phyloP scores from a whole-genome alignment of 2,113 vertebrate species.

The Chionomys nivalis region DNA sequence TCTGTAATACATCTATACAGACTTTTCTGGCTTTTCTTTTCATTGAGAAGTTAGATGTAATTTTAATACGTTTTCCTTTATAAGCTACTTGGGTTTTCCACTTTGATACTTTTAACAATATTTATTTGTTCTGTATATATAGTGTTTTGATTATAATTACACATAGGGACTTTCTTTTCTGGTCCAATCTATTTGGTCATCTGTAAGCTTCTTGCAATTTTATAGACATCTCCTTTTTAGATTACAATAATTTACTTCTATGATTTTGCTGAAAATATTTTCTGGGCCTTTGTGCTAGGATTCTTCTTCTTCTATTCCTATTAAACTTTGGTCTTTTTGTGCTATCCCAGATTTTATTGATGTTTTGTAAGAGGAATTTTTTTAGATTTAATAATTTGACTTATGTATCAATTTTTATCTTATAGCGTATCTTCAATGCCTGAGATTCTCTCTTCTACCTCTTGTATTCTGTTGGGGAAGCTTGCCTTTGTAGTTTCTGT shows the following conservation, averaged over 20 bases:
- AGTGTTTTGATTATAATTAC: not conserved
- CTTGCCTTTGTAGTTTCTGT: not conserved
- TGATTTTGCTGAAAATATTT: not conserved
- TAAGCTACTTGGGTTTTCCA: not conserved
- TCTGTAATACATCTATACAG: not conserved
- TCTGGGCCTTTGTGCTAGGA: not conserved
- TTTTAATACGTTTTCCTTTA: not conserved
- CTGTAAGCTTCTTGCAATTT: not conserved
- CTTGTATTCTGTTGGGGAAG: not conserved
- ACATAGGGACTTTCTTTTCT: not conserved
- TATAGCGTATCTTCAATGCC: not conserved
- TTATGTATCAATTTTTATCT: not conserved
- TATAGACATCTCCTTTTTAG: not conserved
- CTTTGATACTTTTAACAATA: not conserved
- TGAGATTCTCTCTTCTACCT: not conserved
- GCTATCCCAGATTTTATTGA: not conserved
- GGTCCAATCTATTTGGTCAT: not conserved
- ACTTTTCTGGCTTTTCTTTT: no score
- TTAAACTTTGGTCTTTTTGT: not conserved
- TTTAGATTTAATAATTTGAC: not conserved
- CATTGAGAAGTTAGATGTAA: no score
- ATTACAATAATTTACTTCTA: not conserved
- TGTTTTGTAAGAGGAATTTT: not conserved
- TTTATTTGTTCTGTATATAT: not conserved
- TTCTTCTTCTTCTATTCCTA: not conserved